Base-by-base conservation (phyloP, 2,888 invertebrate species). In the Ophion obscuratus region DNA sequence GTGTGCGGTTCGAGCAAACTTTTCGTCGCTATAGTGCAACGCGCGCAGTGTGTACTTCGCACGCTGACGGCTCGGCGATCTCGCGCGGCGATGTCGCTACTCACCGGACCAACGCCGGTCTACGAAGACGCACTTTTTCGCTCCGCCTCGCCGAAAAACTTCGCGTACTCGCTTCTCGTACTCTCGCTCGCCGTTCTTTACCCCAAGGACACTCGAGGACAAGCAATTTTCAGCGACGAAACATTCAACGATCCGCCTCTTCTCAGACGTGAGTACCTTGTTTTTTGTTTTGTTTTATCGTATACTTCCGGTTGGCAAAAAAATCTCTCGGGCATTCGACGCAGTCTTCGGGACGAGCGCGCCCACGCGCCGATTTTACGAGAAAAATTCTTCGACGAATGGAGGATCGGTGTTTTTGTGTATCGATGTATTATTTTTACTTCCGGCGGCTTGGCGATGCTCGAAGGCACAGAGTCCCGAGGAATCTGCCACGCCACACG, bases 261-360 rank as follows among this genome's bases (percentile, higher is more conserved):
- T 68, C 80, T 77, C 17, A 85, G 85, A 85, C 87, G 87, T 88
- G 79, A 88, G 87, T 88, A 64, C 20, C 5, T 11, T 40, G 5
- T 40, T 24, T 71, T 81, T 74, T 17, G 24, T 24, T 24, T 24
- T 24, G 24, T 14, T 57, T 61, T 24, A 9, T 20, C 24, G 14
- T 24, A 9, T 5, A 44, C 27, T 68, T 59, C 64, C 75, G 64
- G 31, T 27, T 76, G 2, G 14, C 24, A 20, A 44, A 74, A 75
- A 75, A 62, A 40, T 57, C 17, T 2, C 4, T 59, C 17, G 31
- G 0, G 10, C 6, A 9, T 2, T 20, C 31, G n/a, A 36, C 36
- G 31, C 1, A n/a, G 7, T 53, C 47, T 47, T 47, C 17, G 53
- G 17, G 17, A 53, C 53, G 24, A 24, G 53, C 24, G 2, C 20